These are phyloP conservation scores for Platycercus adscitus DNA, from an alignment of 2,113 vertebrate species.

Conservation along the genomic window DNA sequence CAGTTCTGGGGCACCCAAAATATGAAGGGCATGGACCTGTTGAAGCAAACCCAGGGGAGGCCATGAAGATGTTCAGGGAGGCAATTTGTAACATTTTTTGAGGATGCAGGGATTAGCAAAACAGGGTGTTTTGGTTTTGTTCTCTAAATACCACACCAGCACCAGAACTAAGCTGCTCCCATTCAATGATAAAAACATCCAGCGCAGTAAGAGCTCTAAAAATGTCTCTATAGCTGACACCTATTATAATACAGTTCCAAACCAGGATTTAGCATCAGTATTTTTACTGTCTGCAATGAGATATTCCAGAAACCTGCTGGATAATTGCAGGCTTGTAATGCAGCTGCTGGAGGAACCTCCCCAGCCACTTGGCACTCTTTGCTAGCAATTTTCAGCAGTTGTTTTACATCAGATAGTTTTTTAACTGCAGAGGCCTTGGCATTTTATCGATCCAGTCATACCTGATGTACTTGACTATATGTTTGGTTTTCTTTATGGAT, in stretches of 20 bases:
- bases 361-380: not conserved
- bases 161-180: not conserved
- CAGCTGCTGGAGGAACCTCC: not conserved
- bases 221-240: rapidly evolving
- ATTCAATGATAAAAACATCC: rapidly evolving
- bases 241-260: rapidly evolving
- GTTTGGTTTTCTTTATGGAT: not conserved
- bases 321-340: not conserved
- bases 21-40: not conserved
- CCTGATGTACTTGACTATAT: not conserved
- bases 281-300: not conserved
- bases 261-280: rapidly evolving
- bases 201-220: not conserved
- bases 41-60: not conserved
- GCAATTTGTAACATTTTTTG: rapidly evolving
- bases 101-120: not conserved
- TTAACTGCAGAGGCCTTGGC: not conserved
- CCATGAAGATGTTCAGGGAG: not conserved
- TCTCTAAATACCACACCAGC: too few species aligned
- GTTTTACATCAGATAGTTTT: not conserved
- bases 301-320: not conserved
- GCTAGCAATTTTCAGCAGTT: not conserved
- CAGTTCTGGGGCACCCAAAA: not conserved
- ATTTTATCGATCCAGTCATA: not conserved
- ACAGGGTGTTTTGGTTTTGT: rapidly evolving